A percentile compares a stretch with the other conserved stretches of the same genome.
phyloP scores from a whole-genome alignment of 2,113 vertebrate genomes.

The Marcusenius ussheri region DNA sequence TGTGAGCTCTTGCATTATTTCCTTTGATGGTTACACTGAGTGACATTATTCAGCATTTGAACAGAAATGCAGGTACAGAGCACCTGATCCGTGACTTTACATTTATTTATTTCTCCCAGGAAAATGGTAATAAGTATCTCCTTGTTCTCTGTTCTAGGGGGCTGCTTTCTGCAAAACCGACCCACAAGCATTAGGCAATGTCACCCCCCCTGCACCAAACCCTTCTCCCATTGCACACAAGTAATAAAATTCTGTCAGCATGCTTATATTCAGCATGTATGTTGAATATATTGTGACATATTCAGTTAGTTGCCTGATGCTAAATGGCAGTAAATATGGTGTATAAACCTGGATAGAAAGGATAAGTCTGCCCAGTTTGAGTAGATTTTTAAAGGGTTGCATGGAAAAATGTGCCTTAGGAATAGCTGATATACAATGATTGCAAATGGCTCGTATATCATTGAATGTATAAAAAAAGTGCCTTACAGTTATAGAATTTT shows the following conservation, averaged over 20 bases:
- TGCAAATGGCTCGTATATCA: not conserved
- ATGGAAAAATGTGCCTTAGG: not conserved
- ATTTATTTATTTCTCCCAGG: slow-evolving; percentile 53
- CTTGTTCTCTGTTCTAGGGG: slow-evolving; percentile 67
- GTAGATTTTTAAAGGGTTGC: not conserved
- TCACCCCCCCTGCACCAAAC: slow-evolving; percentile 83
- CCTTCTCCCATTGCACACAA: slow-evolving; percentile 95
- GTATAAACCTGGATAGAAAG: not conserved
- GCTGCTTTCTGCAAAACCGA: slow-evolving; percentile 71
- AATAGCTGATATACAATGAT: not conserved
- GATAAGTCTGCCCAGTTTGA: not conserved
- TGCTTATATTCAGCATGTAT: not conserved
- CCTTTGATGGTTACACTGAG: not conserved
- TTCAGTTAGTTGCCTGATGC: not conserved
- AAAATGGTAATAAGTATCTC: slow-evolving; percentile 33
- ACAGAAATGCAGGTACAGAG: slow-evolving; percentile 45
- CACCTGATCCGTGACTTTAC: slow-evolving; percentile 44
- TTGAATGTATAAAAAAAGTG: not conserved
- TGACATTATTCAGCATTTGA: slow-evolving; percentile 47
- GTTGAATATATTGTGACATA: not conserved
- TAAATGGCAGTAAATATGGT: not conserved
- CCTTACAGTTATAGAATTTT: not conserved
- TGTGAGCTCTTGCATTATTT: not conserved
- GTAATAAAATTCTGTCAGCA: slow-evolving; percentile 53
- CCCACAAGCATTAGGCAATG: slow-evolving; percentile 76